Evolutionary conservation across 2,888 invertebrate genomes (phyloP), one percentile per base, ranked within the genome.

Genomic region (Leucoma salicis): DNA sequence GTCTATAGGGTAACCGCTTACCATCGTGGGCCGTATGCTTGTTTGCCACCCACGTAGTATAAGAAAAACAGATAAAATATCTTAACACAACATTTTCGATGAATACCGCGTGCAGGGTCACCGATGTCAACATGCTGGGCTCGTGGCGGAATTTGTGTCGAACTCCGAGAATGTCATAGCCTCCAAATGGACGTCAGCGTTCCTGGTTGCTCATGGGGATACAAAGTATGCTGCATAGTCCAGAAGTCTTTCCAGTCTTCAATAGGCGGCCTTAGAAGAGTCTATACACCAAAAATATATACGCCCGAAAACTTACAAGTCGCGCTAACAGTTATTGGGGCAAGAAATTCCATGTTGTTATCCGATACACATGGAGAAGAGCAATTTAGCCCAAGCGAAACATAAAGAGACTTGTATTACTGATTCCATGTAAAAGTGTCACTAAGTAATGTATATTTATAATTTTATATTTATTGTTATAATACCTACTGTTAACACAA

Each of bases 81-180:
- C n/a, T n/a, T n/a, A n/a, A n/a, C n/a, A n/a, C n/a, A n/a, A n/a
- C n/a, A n/a, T n/a, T n/a, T n/a, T n/a, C n/a, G n/a, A 13, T 29
- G 13, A 29, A 29, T 29, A 11, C 27, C 7, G 4, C 10, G 5
- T 31, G 35, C 57, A 80, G 78, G 78, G 2, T 49, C 66, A 0
- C 24, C 61, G 5, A n/a, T 3, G 1, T 31, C 70, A 2, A 78
- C 81, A 1, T 82, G 82, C 51, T 81, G 81, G 82, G 74, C 70
- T 0, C 74, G 79, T 0, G 79, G 79, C 0, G 82, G 81, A 0
- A 33, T 70, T 1, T 82, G 79, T 42, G 53, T 77, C 3, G 56
- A 66, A 10, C 44, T 78, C 14, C 54, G 56, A n/a, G 28, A 63
- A 8, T 79, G 79, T 40, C 63, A 53, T 0, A 33, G 42, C 0